These are phyloP conservation scores for Esox niger DNA, from an alignment of 2,113 vertebrate species.

Conservation along the genomic window DNA sequence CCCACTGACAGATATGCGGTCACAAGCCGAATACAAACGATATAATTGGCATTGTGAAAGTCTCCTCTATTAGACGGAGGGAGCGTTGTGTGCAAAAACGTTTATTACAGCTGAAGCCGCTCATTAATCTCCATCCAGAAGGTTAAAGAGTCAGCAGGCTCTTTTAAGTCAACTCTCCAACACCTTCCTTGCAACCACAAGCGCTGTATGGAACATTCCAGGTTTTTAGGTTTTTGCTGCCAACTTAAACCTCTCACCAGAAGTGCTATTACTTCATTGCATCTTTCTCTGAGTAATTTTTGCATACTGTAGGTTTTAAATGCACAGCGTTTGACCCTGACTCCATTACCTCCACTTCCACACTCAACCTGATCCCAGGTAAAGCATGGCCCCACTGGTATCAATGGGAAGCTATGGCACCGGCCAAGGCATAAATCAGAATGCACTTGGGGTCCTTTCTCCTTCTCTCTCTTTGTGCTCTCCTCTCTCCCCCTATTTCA, in stretches of 20 bases:
- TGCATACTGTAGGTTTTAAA: too few relatives aligned
- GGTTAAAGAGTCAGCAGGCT: constrained; percentile 60
- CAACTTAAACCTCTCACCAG: too few relatives aligned
- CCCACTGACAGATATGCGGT: constrained; percentile 48
- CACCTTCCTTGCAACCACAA: too few relatives aligned
- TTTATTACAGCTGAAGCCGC: constrained; percentile 64
- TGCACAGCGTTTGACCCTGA: constrained; percentile 48
- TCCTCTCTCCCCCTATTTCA: not conserved
- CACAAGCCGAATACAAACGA: constrained; percentile 51
- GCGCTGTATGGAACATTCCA: too few relatives aligned
- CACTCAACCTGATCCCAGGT: constrained; percentile 36
- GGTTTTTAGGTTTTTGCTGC: too few relatives aligned
- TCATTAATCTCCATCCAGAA: constrained; percentile 70
- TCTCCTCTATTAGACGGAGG: constrained; percentile 55
- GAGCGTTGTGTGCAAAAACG: constrained; percentile 59
- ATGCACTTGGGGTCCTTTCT: constrained; percentile 38
- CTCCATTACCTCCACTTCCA: constrained; percentile 41
- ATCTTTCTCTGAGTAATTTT: too few relatives aligned
- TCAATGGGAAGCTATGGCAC: constrained; percentile 39
- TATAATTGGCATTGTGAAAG: constrained; percentile 66
- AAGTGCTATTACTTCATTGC: too few relatives aligned
- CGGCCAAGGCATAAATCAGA: constrained; percentile 51
- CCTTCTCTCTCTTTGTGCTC: not conserved
- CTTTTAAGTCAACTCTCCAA: too few relatives aligned
- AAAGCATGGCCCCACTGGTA: constrained; percentile 53